A percentile compares a stretch with the other conserved stretches of the same genome.
phyloP scores from a whole-genome alignment of 2,113 vertebrate genomes.

The Semnornis frantzii region DNA sequence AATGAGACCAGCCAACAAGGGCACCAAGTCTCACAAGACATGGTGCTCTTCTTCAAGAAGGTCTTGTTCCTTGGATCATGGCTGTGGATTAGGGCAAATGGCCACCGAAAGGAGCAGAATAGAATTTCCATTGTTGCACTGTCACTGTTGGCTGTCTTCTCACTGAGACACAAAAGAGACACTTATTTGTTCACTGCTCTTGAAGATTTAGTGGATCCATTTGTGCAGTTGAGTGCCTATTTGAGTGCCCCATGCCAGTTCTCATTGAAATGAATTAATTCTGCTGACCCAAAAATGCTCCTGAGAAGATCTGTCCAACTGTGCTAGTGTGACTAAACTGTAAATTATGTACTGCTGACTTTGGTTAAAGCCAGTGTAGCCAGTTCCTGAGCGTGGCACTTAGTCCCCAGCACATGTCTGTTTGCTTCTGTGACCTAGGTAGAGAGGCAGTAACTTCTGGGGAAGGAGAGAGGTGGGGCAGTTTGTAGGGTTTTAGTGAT shows the following conservation, averaged over 20 bases:
- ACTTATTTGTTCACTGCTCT: not conserved
- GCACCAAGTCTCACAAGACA: not conserved
- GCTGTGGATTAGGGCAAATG: not conserved
- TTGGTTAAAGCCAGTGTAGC: not conserved
- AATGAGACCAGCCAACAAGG: not conserved
- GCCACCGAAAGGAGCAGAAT: not conserved
- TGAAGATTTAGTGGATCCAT: not conserved
- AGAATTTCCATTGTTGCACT: not conserved
- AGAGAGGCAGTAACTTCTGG: not conserved
- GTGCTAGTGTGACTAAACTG: not conserved
- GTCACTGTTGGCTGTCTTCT: not conserved
- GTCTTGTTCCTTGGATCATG: not conserved
- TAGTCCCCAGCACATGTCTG: not conserved
- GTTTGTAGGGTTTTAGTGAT: not conserved
- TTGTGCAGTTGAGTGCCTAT: accelerated
- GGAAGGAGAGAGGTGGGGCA: not conserved
- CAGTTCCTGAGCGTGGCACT: not conserved
- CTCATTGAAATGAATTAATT: not conserved
- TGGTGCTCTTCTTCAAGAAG: not conserved
- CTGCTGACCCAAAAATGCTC: not conserved
- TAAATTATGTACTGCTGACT: not conserved
- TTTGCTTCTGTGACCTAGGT: not conserved
- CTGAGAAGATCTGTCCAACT: not conserved
- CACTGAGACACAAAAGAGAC: not conserved
- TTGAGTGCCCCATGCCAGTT: not conserved